Percentiles rank a stretch among this genome's conserved stretches.
phyloP scores from a whole-genome alignment of 2,888 invertebrate genomes.

The Hipparchia semele region DNA sequence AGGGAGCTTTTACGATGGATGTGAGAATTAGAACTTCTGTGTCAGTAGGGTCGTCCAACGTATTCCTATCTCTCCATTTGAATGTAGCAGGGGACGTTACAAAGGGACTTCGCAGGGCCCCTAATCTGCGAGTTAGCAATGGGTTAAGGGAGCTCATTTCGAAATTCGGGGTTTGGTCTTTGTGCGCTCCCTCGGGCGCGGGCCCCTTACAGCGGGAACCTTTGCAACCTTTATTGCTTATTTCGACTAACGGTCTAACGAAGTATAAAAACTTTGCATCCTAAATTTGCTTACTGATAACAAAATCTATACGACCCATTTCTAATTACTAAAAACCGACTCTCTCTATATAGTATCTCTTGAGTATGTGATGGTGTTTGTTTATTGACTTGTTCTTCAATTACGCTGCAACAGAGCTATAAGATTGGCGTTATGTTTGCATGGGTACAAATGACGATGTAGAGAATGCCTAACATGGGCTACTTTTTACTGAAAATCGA shows the following conservation, averaged over 20 bases:
- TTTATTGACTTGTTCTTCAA: too few species aligned
- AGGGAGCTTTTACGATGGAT: background rate
- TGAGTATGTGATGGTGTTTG: too few species aligned
- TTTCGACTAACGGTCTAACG: conserved; percentile 26
- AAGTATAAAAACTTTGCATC: conserved; percentile 14
- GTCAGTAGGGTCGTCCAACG: background rate
- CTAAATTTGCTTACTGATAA: background rate
- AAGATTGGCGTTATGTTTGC: too few species aligned
- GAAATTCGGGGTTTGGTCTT: conserved; percentile 63
- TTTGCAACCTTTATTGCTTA: conserved; percentile 18
- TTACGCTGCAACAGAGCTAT: too few species aligned
- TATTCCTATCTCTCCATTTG: conserved; percentile 17
- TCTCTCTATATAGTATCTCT: too few species aligned
- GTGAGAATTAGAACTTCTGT: background rate
- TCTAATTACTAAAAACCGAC: background rate
- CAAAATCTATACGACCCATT: background rate
- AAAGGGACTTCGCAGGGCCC: conserved; percentile 44
- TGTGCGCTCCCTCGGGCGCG: conserved; percentile 67
- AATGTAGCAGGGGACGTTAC: conserved; percentile 17
- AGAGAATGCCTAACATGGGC: too few species aligned
- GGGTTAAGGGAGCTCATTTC: conserved; percentile 65
- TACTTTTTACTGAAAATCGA: too few species aligned
- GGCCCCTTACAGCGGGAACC: conserved; percentile 46
- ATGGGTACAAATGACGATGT: too few species aligned
- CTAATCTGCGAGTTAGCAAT: conserved; percentile 66